Base-by-base conservation (phyloP, 2,797 vertebrate genomes). In the Hapalemur alaotrensis region DNA sequence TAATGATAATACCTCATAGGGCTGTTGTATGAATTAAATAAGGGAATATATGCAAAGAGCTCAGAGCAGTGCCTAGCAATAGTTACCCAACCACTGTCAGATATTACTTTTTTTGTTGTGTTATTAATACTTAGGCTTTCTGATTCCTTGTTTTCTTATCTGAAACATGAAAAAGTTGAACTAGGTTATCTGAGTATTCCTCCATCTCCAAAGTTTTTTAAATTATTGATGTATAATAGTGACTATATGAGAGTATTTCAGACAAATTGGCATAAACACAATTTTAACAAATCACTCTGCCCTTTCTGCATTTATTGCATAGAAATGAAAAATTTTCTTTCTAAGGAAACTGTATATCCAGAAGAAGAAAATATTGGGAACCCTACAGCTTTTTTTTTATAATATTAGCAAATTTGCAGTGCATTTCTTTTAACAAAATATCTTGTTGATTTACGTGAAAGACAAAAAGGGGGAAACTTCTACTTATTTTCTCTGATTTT, bases 401-500 rank as follows among this genome's bases (percentile, higher is more conserved):
- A 95, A 41, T 30, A 88, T n/a, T 11, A 61, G 35, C 20, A 96
- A 67, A 89, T 87, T 35, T 35, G 41, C 32, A 32, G 7, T 35
- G 5, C 35, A 12, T 89, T 93, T 89, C 70, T 95, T 87, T 13
- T 35, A 90, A 70, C 35, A 88, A 67, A 63, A 43, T 83, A 54
- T 75, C 41, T 92, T 48, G 1, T 88, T 93, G 97, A 73, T 65
- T 76, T 94, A 80, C 41, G 1, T 94, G 57, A 94, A 93, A 63
- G 54, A 35, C 22, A 41, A 35, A 79, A 88, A 50, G 75, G 57
- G 14, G 25, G 22, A 84, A 72, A 38, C 72, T 96, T 97, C 59
- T 94, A 41, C 59, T 38, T 94, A 96, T 98, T 98, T 97, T 73
- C 80, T 97, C 82, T 94, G 87, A 93, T 94, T 98, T 98, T 96